Base-by-base conservation (phyloP, 1,140 invertebrate species). In the Brachionus angularis region DNA sequence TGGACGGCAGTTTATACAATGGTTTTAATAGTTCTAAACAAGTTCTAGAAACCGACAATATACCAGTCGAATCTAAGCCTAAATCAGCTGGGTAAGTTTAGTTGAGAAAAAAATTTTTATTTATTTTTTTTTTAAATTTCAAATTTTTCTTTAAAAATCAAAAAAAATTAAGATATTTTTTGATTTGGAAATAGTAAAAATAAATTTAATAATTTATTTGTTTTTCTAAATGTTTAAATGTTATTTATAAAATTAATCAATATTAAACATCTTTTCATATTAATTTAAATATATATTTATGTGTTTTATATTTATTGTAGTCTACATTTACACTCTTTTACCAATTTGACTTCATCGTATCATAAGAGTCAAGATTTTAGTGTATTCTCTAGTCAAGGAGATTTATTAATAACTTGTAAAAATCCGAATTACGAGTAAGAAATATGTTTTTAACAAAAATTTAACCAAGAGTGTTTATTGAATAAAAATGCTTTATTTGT, bases 201-300 rank as follows among this genome's bases (percentile, higher is more conserved):
- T n/a, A n/a, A n/a, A n/a, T n/a, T 33, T 39, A 50, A 31, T 39
- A 53, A 27, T 71, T 72, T n/a, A n/a, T n/a, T n/a, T n/a, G n/a
- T n/a, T n/a, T n/a, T n/a, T n/a, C n/a, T n/a, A n/a, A n/a, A n/a
- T n/a, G n/a, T n/a, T n/a, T n/a, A n/a, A n/a, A n/a, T n/a, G n/a
- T n/a, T n/a, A n/a, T n/a, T n/a, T n/a, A n/a, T n/a, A n/a, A n/a
- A n/a, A n/a, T n/a, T n/a, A n/a, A n/a, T n/a, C n/a, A n/a, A n/a
- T n/a, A n/a, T n/a, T n/a, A n/a, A n/a, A n/a, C n/a, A n/a, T n/a
- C n/a, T 47, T n/a, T 47, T 1, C 8, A 2, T 47, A 16, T n/a
- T 47, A 47, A 50, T 50, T 50, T 47, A 52, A 71, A 50, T 49
- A 53, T 29, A 72, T 47, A 72, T 42, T 69, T 62, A 31, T 70